These are phyloP conservation scores for Agonum fuliginosum DNA, from an alignment of 2,888 invertebrate species.

Conservation along the genomic window DNA sequence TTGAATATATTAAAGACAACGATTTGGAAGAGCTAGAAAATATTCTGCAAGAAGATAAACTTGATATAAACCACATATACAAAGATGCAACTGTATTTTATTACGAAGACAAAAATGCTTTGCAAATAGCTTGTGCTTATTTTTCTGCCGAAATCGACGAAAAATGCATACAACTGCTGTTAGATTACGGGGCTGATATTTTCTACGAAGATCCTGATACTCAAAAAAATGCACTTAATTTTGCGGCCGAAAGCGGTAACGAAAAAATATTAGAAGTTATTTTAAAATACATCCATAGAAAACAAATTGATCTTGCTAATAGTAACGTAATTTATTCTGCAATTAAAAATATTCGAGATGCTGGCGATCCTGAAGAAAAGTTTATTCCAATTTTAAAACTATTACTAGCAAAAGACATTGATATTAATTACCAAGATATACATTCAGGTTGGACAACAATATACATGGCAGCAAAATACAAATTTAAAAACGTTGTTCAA, in stretches of 20 bases:
- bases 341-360: conserved; percentile 36
- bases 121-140: conserved; percentile 75
- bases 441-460: conserved; percentile 75
- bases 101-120: conserved; percentile 73
- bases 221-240: conserved; percentile 80
- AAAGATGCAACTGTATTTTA: conserved; percentile 71
- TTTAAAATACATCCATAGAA: conserved; percentile 69
- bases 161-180: conserved; percentile 76
- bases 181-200: conserved; percentile 78
- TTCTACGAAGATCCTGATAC: conserved; percentile 76
- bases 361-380: conserved; percentile 15
- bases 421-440: conserved; percentile 75
- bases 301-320: conserved; percentile 15
- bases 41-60: conserved; percentile 73
- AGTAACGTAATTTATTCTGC: conserved; percentile 31
- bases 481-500: conserved; percentile 74
- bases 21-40: conserved; percentile 75
- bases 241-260: conserved; percentile 76
- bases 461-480: conserved; percentile 78
- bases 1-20: conserved; percentile 75
- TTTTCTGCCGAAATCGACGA: conserved; percentile 75
- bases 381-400: conserved; percentile 72
- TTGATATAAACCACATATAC: conserved; percentile 76
- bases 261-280: conserved; percentile 72
- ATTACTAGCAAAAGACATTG: conserved; percentile 75